phyloP scores from a whole-genome alignment of 2,888 invertebrate genomes.

The Osedax fenrisi region DNA sequence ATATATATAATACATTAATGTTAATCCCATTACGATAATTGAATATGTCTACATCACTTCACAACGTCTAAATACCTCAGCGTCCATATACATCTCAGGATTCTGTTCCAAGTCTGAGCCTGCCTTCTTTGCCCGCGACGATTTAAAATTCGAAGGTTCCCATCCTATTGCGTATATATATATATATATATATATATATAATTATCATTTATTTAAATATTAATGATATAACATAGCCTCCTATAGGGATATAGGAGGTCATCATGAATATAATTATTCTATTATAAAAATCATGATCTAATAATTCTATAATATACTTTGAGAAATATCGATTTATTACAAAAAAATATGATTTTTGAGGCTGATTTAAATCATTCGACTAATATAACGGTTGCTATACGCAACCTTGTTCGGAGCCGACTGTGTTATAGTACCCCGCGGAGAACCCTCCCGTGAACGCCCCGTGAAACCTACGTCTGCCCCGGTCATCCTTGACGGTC shows the following conservation, averaged over 20 bases:
- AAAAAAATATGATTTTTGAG: too few species aligned
- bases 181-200: slow-evolving; percentile 14
- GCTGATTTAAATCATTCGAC: too few species aligned
- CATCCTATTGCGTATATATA: slow-evolving; percentile 59
- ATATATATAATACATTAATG: too few species aligned
- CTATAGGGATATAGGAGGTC: background rate
- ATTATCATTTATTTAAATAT: too few species aligned
- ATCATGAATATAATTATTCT: background rate
- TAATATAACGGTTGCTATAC: too few species aligned
- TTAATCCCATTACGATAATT: too few species aligned
- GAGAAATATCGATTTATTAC: too few species aligned
- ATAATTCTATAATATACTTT: too few species aligned
- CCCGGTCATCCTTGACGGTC: slow-evolving; percentile 49
- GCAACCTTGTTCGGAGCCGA: slow-evolving; percentile 71
- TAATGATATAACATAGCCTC: background rate
- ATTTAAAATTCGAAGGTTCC: slow-evolving; percentile 77
- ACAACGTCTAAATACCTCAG: slow-evolving; percentile 65
- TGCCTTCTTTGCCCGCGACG: slow-evolving; percentile 66
- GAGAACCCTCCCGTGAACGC: slow-evolving; percentile 97
- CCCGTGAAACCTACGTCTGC: slow-evolving; percentile 71
- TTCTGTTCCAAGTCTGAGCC: slow-evolving; percentile 54
- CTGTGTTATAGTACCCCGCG: slow-evolving; percentile 91
- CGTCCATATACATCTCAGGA: slow-evolving; percentile 94
- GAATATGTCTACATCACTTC: too few species aligned
- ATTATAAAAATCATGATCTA: too few species aligned